phyloP scores from a whole-genome alignment of 92 coral and sea anemone species.

The Porites lobata region DNA sequence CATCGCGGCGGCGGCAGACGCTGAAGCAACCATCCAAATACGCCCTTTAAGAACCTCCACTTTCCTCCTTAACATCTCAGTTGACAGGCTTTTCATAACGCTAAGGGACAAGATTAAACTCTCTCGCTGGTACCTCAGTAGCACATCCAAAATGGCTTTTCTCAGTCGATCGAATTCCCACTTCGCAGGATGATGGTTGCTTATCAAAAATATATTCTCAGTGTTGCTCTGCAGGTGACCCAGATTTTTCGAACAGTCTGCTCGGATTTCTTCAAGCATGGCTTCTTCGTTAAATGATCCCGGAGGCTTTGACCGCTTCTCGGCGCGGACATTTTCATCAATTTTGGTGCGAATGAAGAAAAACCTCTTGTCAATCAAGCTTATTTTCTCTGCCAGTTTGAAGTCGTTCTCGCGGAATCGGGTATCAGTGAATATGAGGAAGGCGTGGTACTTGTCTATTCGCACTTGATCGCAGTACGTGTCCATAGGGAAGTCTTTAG shows the following conservation, averaged over 20 bases:
- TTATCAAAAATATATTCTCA: slow-evolving; percentile 49
- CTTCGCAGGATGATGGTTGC: slow-evolving; percentile 57
- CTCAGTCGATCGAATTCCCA: slow-evolving; percentile 72
- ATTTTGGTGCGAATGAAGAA: slow-evolving; percentile 56
- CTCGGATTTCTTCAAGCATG: slow-evolving; percentile 25
- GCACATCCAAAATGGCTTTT: slow-evolving; percentile 54
- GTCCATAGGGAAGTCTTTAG: slow-evolving; percentile 50
- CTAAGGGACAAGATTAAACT: slow-evolving; percentile 45
- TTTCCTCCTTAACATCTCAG: slow-evolving; percentile 44
- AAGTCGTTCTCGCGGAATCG: slow-evolving; percentile 57
- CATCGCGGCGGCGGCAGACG: slow-evolving; percentile 51
- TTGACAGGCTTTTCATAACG: slow-evolving; percentile 29
- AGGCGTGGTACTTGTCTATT: slow-evolving; percentile 55
- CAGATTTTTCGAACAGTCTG: slow-evolving; percentile 28
- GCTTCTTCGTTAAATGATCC: slow-evolving; percentile 31
- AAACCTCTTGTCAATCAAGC: slow-evolving; percentile 34
- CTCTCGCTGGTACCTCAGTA: slow-evolving; percentile 51
- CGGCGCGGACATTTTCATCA: slow-evolving; percentile 24
- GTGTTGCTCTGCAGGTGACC: neutral
- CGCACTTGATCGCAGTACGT: slow-evolving; percentile 23
- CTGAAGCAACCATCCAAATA: slow-evolving; percentile 53
- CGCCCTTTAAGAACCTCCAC: slow-evolving; percentile 56
- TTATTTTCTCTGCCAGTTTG: slow-evolving; percentile 35
- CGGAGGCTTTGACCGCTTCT: slow-evolving; percentile 21
- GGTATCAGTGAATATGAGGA: slow-evolving; percentile 33